These are phyloP conservation scores for Diogma glabrata DNA, from an alignment of 2,888 invertebrate species.

Conservation along the genomic window DNA sequence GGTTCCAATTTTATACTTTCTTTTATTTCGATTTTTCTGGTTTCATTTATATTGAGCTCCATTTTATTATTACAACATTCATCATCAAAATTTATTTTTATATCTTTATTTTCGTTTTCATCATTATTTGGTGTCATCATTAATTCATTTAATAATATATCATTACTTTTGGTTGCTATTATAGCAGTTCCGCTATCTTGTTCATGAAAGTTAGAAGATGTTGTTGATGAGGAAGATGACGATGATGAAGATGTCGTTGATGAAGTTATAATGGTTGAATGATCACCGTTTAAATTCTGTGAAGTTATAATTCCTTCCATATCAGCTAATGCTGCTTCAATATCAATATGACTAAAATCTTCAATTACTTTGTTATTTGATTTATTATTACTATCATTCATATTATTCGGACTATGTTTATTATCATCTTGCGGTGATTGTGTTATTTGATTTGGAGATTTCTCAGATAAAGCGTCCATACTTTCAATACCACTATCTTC, in stretches of 20 bases:
- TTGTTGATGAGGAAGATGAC: not conserved
- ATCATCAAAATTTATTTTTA: conserved; percentile 7
- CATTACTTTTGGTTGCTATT: conserved; percentile 7
- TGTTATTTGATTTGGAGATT: conserved; percentile 71
- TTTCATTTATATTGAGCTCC: conserved; percentile 1
- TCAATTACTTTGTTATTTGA: conserved; percentile 21
- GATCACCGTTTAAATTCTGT: conserved; percentile 32
- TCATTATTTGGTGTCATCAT: conserved; percentile 12
- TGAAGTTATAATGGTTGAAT: conserved; percentile 29
- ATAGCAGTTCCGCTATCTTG: too few species aligned
- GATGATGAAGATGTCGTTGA: conserved; percentile 18
- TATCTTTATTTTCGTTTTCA: conserved; percentile 18
- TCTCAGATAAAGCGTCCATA: conserved; percentile 88
- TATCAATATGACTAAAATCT: conserved; percentile 47
- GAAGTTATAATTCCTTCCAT: conserved; percentile 43
- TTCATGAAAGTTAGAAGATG: too few species aligned
- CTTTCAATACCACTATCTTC: conserved; percentile 88
- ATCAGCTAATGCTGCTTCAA: conserved; percentile 58
- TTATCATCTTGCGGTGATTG: conserved; percentile 49
- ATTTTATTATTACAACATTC: conserved; percentile 18
- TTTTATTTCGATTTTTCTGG: not conserved
- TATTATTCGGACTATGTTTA: conserved; percentile 17
- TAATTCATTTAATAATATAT: conserved; percentile 8
- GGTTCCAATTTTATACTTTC: conserved; percentile 4
- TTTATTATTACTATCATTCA: not conserved